Conservation (phyloP, 1,140 invertebrate genomes). For the Mamestra configurata region DNA sequence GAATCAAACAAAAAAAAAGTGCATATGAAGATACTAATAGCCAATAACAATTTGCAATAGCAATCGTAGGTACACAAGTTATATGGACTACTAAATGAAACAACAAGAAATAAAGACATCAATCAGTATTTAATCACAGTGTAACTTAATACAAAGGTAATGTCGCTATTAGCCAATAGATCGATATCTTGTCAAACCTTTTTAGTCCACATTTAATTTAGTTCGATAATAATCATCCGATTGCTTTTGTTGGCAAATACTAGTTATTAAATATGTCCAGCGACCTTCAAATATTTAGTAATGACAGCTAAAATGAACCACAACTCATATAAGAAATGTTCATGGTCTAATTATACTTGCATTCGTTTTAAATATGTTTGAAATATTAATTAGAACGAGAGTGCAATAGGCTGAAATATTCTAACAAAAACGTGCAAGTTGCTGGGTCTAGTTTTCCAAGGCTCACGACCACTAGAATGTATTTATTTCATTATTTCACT, state of each 20-base stretch:
- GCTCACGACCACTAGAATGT: constrained; percentile 43
- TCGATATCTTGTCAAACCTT: constrained; percentile 57
- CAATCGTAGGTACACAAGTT: too few species aligned
- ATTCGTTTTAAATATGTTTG: constrained; percentile 27
- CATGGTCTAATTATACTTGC: constrained; percentile 46
- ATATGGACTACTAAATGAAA: not conserved
- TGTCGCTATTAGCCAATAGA: constrained; percentile 59
- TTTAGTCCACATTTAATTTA: constrained; percentile 57
- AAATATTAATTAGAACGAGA: constrained; percentile 38
- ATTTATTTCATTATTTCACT: constrained; percentile 42
- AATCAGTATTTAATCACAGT: constrained; percentile 32
- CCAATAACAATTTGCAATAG: too few species aligned
- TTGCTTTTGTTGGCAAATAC: constrained; percentile 58
- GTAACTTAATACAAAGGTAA: constrained; percentile 37
- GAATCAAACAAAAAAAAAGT: too few species aligned
- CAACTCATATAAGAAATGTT: constrained; percentile 39
- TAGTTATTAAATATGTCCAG: constrained; percentile 51
- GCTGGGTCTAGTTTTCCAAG: not conserved
- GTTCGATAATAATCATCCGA: constrained; percentile 56
- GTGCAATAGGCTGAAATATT: constrained; percentile 40
- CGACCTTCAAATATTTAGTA: constrained; percentile 48
- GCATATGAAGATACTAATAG: too few species aligned
- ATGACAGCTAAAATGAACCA: constrained; percentile 24
- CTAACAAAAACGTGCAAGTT: constrained; percentile 25
- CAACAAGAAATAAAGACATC: not conserved